Base-by-base conservation (phyloP, 1,140 invertebrate species). In the Drosophila insularis region DNA sequence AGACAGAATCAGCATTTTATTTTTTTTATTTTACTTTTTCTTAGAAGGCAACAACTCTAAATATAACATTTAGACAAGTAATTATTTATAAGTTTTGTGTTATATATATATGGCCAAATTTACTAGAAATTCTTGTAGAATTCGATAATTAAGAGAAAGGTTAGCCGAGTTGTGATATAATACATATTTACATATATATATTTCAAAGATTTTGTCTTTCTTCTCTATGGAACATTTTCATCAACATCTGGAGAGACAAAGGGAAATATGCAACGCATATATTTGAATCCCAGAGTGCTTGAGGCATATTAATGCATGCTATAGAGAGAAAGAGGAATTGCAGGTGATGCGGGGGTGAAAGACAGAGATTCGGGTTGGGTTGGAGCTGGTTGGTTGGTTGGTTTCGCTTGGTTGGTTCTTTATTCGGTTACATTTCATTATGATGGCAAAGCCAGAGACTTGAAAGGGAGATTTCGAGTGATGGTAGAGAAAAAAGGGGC, bases 381-480 rank as follows among this genome's bases (percentile, higher is more conserved):
- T 35, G 6, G 27, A n/a, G 23, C 27, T 39, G 31, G 14, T 50
- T 50, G 39, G 35, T 10, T 56, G 50, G 62, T 43, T 66, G 61
- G 55, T 65, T 73, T 68, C 63, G 79, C 72, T 87, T 87, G 84
- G 82, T 87, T 89, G 84, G 79, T 82, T 87, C 84, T 76, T 87
- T 89, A 87, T 89, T 80, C 76, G 82, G 84, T 87, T 87, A 87
- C 84, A 89, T 87, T 86, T 86, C 71, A 86, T 86, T 86, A 78
- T 79, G 78, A 53, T 13, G 17, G 58, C 37, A 17, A 32, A 17
- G 35, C 13, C 13, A 40, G 39, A 53, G 54, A n/a, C 46, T 1
- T 23, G 7, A 11, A 6, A 8, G 21, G 10, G 13, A 50, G 43
- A 50, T 13, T n/a, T 7, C 17, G 10, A n/a, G 23, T 14, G 4